phyloP scores from a whole-genome alignment of 2,797 vertebrate species.

The Enteromius unitaeniatus region DNA sequence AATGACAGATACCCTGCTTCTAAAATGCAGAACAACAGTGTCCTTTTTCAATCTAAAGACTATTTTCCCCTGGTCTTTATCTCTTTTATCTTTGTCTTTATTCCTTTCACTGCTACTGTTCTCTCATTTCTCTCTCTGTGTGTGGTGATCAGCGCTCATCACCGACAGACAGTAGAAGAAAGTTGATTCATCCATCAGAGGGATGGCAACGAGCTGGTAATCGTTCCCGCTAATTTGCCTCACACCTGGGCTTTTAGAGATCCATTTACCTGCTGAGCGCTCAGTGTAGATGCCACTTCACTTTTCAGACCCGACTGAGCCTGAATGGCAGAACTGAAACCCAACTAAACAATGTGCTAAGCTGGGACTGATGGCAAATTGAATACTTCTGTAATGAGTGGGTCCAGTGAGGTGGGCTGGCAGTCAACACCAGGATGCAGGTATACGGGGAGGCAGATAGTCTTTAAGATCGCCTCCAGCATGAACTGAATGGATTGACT shows the following conservation, averaged over 20 bases:
- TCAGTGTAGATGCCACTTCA: conserved; percentile 36
- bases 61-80: conserved; percentile 51
- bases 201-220: conserved; percentile 36
- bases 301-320: conserved; percentile 18
- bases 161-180: conserved; percentile 43
- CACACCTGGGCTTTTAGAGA: conserved; percentile 47
- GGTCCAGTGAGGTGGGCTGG: conserved; percentile 17
- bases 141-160: conserved; percentile 52
- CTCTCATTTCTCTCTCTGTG: conserved; percentile 53
- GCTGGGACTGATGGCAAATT: conserved; percentile 29
- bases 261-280: conserved; percentile 49
- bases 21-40: conserved; percentile 18
- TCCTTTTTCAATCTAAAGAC: conserved; percentile 30
- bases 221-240: conserved; percentile 37
- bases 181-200: conserved; percentile 55
- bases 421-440: conserved; percentile 26
- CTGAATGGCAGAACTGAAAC: not conserved
- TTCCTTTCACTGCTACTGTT: conserved; percentile 48
- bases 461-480: conserved; percentile 25
- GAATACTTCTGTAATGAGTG: conserved; percentile 42
- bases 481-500: conserved; percentile 19
- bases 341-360: conserved; percentile 29
- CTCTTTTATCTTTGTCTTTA: conserved; percentile 54
- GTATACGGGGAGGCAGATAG: conserved; percentile 1
- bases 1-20: not conserved